Evolutionary conservation across 37 sponge, comb jelly and placozoan species (phyloP).

Genomic region (Hormiphora californensis): DNA sequence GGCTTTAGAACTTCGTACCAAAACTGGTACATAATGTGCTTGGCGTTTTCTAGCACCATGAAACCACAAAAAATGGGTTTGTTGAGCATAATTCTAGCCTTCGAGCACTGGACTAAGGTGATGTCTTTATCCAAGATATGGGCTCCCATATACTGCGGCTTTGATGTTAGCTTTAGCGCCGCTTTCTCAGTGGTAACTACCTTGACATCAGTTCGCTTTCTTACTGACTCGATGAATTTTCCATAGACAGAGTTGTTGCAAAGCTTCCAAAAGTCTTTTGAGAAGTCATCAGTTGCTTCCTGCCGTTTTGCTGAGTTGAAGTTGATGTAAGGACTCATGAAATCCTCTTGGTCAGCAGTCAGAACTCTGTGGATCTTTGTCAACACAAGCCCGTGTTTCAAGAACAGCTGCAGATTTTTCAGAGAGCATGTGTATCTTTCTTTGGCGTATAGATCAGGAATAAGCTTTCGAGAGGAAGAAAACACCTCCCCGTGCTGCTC

Average conservation of each 20-base stretch:
- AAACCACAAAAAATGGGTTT: conserved; percentile 13
- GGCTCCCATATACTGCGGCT: conserved; percentile 1
- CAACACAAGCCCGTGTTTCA: background rate
- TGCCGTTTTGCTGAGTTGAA: background rate
- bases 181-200: background rate
- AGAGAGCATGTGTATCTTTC: background rate
- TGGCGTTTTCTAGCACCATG: conserved; percentile 38
- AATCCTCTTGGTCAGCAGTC: background rate
- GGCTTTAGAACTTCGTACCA: conserved; percentile 33
- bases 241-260: conserved; percentile 37
- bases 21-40: background rate
- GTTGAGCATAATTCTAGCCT: background rate
- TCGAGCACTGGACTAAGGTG: background rate
- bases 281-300: background rate
- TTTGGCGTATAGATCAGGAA: conserved; percentile 1
- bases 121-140: background rate
- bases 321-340: background rate
- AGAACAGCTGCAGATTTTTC: background rate
- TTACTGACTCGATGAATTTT: background rate
- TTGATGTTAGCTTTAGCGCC: background rate
- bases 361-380: conserved; percentile 12
- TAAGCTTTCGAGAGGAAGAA: background rate
- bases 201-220: conserved; percentile 5
- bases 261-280: background rate
- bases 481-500: background rate